Evolutionary conservation across 2,113 vertebrate species (phyloP), one percentile per base, ranked within the genome.

Genomic region (Plestiodon gilberti): DNA sequence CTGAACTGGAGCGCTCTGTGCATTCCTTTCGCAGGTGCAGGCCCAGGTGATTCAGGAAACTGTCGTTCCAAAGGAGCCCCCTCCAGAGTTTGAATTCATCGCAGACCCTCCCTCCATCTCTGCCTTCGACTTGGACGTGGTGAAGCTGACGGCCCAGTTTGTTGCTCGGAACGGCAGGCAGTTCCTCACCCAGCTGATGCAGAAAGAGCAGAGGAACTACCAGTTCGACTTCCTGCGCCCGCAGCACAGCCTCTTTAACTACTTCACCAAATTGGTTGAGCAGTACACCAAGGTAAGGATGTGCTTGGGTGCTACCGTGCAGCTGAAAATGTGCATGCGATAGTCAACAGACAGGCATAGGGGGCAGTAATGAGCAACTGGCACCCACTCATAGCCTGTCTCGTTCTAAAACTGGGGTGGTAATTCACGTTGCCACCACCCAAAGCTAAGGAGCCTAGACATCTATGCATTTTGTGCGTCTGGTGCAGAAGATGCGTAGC

Each of bases 171-270:
- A 99, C 0, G 99, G 99, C 22, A 97, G 99, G 28, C 99, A 99
- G 95, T 99, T 99, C 95, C 96, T 99, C 86, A 99, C 99, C 0
- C 99, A 99, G 95, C 97, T 99, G 83, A 99, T 99, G 99, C 98
- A 99, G 96, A 99, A 99, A 55, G 99, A 99, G 86, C 99, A 99
- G 95, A 97, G 99, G 89, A 99, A 99, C 96, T 99, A 99, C 89
- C 98, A 99, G 93, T 99, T 99, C 93, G 99, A 99, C 92, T 99
- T 99, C 90, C 96, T 99, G 67, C 97, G 99, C 2, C 99, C 99
- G 0, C 99, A 99, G 92, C 99, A 99, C 96, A 99, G 99, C 84
- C 98, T 99, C 59, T 99, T 99, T 91, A 99, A 99, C 95, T 99
- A 99, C 93, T 99, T 99, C 93, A 99, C 99, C 23, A 99, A 99